A percentile compares a stretch with the other conserved stretches of the same genome.
phyloP scores from a whole-genome alignment of 2,888 invertebrate species.

The Meiosimyza platycephala region DNA sequence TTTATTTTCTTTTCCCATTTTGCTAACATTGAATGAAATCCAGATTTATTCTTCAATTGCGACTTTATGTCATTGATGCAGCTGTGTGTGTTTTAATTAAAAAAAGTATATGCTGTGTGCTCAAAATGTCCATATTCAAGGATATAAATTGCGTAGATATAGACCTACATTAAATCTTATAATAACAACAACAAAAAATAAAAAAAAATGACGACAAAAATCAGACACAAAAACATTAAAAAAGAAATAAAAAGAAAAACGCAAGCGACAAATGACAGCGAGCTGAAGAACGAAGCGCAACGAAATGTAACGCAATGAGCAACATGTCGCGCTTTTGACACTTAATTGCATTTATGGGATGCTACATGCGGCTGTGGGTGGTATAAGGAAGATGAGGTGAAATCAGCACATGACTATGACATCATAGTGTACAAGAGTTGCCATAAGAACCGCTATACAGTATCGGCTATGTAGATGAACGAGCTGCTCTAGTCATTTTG shows the following conservation, averaged over 20 bases:
- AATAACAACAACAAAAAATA: conserved; percentile 45
- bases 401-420: too few relatives aligned
- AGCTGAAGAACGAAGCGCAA: conserved; percentile 21
- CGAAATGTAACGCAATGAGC: background rate
- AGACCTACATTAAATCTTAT: conserved; percentile 65
- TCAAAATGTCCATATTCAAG: conserved; percentile 54
- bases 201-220: conserved; percentile 38
- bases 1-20: too few relatives aligned
- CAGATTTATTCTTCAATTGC: too few relatives aligned
- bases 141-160: conserved; percentile 64
- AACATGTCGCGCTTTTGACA: conserved; percentile 12
- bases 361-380: background rate
- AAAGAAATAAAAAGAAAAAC: conserved; percentile 28
- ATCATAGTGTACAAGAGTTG: too few relatives aligned
- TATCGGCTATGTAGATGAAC: too few relatives aligned
- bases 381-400: too few relatives aligned
- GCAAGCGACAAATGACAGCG: background rate
- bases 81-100: background rate
- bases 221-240: conserved; percentile 36
- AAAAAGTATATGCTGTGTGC: background rate
- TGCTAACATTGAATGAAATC: too few relatives aligned
- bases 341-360: conserved; percentile 4
- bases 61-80: background rate
- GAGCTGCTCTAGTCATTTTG: too few relatives aligned
- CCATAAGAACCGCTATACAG: too few relatives aligned